Base-by-base conservation (phyloP, 2,888 invertebrate genomes). In the Epsilonema sp. region DNA sequence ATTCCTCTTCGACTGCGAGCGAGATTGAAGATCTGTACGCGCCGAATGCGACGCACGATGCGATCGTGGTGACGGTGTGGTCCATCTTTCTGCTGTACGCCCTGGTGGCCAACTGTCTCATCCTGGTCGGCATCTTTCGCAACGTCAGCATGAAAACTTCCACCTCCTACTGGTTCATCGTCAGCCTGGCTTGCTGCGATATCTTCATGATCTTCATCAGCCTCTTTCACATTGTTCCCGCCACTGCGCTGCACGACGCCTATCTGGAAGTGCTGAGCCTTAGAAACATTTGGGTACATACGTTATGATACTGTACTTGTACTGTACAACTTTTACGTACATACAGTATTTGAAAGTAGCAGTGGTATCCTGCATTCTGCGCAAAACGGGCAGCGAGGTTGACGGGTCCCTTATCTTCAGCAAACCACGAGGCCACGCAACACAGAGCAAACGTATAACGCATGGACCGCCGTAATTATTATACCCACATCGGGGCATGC, bases 111-210 rank as follows among this genome's bases (percentile, higher is more conserved):
- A 61, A 61, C 48, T 46, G 56, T 21, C 51, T 60, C 13, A 57
- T 59, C 24, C 42, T 60, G 20, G 53, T 54, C 25, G 59, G 59
- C 36, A 57, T 59, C 38, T 49, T 49, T 4, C 47, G 57, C 20
- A 58, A 55, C 46, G 42, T 51, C 22, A 51, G 55, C 16, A 59
- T 58, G 58, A 48, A 58, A 44, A 49, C 52, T 8, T 55, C 59
- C 5, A 59, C 59, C 26, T 58, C 58, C 49, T 60, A 61, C 48
- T 60, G 61, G 61, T 56, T 61, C 49, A 60, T 61, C 41, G 55
- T 59, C 25, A 57, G 56, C 22, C 52, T 61, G 41, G 57, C 59
- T 11, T 42, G 55, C 5, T 61, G 61, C 48, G 61, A 61, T 49
- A 54, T 59, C 26, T 49, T 59, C 13, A 61, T 61, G 61, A 53